These are phyloP conservation scores for Apis cerana DNA, from an alignment of 1,140 invertebrate species.

Conservation along the genomic window DNA sequence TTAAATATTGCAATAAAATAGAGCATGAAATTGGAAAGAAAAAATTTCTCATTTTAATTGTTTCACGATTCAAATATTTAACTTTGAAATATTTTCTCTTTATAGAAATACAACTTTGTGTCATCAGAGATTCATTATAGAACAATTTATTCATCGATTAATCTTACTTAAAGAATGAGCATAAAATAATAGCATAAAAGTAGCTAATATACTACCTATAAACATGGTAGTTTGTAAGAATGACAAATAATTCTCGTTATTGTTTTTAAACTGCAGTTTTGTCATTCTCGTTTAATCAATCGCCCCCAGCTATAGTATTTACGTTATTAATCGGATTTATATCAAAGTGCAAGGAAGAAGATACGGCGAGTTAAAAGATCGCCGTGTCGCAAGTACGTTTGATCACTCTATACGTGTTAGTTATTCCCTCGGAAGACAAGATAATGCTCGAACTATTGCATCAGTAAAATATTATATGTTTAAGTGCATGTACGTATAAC, in stretches of 20 bases:
- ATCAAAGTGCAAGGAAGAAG: not conserved
- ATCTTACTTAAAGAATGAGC: not conserved
- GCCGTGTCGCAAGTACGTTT: constrained; percentile 59
- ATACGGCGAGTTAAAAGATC: not conserved
- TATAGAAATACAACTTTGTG: not conserved
- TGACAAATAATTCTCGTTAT: not conserved
- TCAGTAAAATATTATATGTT: constrained; percentile 55
- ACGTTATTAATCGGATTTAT: constrained; percentile 10
- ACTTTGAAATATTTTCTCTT: too few relatives aligned
- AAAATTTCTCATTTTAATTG: too few relatives aligned
- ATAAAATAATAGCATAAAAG: not conserved
- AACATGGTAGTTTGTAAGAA: not conserved
- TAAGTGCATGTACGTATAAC: constrained; percentile 52
- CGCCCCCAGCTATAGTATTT: not conserved
- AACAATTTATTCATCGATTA: not conserved
- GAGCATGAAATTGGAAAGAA: too few relatives aligned
- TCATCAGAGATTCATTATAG: not conserved
- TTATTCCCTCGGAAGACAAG: constrained; percentile 49
- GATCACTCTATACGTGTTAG: constrained; percentile 52
- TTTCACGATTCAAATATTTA: too few relatives aligned
- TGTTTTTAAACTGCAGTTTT: constrained; percentile 6
- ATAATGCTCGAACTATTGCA: constrained; percentile 59
- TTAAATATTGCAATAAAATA: too few relatives aligned
- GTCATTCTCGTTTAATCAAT: not conserved
- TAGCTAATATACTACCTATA: not conserved